These are phyloP conservation scores for Acleris literana DNA, from an alignment of 2,888 invertebrate species.

Conservation along the genomic window DNA sequence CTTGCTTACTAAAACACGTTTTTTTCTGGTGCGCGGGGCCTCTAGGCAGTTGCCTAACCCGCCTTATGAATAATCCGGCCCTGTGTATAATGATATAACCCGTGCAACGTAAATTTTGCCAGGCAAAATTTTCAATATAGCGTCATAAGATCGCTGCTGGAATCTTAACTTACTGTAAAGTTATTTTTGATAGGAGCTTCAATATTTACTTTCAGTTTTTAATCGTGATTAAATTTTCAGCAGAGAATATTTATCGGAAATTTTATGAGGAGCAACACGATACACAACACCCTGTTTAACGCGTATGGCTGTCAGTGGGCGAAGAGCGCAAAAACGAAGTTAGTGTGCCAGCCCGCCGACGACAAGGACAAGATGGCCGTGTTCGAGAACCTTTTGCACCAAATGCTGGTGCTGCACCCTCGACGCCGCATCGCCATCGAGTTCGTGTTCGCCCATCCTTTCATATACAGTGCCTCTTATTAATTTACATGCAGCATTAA, in stretches of 20 bases:
- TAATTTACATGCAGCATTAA: neutral
- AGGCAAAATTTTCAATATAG: no score
- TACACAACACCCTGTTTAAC: slow-evolving; percentile 39
- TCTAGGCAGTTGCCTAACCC: no score
- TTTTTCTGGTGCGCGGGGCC: no score
- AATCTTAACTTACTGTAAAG: no score
- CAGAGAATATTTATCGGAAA: slow-evolving; percentile 21
- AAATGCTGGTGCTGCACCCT: slow-evolving; percentile 61
- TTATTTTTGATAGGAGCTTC: no score
- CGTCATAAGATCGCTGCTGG: no score
- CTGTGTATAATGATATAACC: no score
- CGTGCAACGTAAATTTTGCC: no score
- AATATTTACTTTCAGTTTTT: no score
- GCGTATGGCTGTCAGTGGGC: slow-evolving; percentile 45
- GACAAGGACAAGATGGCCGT: slow-evolving; percentile 45
- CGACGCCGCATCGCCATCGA: slow-evolving; percentile 53
- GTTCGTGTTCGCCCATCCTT: slow-evolving; percentile 52
- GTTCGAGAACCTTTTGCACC: slow-evolving; percentile 47
- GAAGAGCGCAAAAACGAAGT: neutral
- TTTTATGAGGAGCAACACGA: slow-evolving; percentile 40
- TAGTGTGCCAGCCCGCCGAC: neutral
- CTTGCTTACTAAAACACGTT: no score
- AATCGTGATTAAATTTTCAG: slow-evolving; percentile 45
- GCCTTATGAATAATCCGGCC: no score
- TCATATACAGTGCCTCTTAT: slow-evolving; percentile 46